These are phyloP conservation scores for Graptemys geographica DNA, from an alignment of 2,797 vertebrate genomes.

Conservation along the genomic window DNA sequence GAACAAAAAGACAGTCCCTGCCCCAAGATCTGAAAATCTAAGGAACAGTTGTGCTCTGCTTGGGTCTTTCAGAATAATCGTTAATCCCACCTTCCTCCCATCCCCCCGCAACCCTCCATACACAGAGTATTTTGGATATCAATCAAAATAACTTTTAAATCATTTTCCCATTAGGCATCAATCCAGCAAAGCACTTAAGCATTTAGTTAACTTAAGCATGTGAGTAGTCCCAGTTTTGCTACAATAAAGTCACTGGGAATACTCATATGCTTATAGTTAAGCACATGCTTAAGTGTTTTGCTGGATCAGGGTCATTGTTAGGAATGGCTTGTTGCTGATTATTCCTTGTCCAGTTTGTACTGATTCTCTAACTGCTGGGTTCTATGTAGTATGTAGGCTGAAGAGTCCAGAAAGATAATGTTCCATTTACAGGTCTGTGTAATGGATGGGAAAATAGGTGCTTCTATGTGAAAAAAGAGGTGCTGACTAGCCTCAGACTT, in stretches of 20 bases:
- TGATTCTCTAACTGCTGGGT: not conserved
- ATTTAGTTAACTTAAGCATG: not conserved
- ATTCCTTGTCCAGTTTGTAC: not conserved
- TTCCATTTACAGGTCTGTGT: not conserved
- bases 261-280: not conserved
- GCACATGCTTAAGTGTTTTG: not conserved
- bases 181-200: not conserved
- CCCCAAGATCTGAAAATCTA: accelerated
- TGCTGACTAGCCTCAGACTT: not conserved
- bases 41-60: not conserved
- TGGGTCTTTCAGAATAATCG: too few relatives aligned
- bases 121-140: not conserved
- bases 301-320: not conserved
- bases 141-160: not conserved
- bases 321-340: not conserved
- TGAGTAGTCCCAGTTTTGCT: not conserved
- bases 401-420: not conserved
- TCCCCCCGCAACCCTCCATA: accelerated
- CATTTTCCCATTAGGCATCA: not conserved
- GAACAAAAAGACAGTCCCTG: not conserved
- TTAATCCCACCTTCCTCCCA: not conserved
- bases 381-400: not conserved
- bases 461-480: not conserved
- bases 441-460: not conserved
- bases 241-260: accelerated